Evolutionary conservation across 2,113 vertebrate species (phyloP).

Genomic region (Petrocephalus microphthalmus): DNA sequence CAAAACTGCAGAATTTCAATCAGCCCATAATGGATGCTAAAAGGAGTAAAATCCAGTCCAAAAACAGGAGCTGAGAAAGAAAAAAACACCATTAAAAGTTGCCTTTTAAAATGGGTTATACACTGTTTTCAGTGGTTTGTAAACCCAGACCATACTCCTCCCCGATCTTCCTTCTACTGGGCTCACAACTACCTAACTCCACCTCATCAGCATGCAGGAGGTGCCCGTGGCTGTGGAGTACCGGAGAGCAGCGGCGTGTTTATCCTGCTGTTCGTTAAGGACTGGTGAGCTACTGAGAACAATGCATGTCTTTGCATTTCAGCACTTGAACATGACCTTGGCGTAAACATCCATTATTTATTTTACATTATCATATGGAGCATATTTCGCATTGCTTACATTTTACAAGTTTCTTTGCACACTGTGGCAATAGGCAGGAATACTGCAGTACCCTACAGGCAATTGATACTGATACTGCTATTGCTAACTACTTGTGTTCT

Average conservation of each 20-base stretch:
- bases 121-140: background rate
- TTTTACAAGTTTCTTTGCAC: background rate
- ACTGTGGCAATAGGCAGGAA: background rate
- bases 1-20: conserved; percentile 19
- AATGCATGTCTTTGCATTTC: background rate
- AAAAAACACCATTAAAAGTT: background rate
- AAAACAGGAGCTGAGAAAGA: background rate
- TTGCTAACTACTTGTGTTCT: background rate
- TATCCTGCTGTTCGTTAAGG: background rate
- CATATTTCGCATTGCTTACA: background rate
- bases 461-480: background rate
- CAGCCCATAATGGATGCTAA: background rate
- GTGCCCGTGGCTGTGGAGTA: background rate
- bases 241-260: background rate
- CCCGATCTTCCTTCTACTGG: background rate
- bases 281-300: background rate
- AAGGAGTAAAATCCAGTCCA: background rate
- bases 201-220: conserved; percentile 6
- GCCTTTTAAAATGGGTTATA: background rate
- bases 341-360: conserved; percentile 1
- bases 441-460: background rate
- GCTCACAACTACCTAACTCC: background rate
- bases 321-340: background rate
- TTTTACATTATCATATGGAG: background rate
- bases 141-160: background rate